phyloP scores from a whole-genome alignment of 2,797 vertebrate genomes.

The Epinephelus malabaricus region DNA sequence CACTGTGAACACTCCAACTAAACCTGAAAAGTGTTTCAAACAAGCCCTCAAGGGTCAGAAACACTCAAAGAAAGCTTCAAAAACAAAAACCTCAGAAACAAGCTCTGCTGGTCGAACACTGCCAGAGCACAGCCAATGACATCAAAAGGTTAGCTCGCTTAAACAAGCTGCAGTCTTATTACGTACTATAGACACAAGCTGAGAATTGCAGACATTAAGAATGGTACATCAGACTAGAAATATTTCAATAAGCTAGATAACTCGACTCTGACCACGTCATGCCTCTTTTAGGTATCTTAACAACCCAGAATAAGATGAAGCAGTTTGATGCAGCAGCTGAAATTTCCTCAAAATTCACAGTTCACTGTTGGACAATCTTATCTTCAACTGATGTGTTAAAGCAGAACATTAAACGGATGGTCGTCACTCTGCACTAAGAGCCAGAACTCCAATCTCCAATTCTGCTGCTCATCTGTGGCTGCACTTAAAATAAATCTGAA shows the following conservation, averaged over 20 bases:
- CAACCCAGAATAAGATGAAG: background rate
- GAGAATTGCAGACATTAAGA: conserved; percentile 12
- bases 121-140: background rate
- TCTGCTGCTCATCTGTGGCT: conserved; percentile 16
- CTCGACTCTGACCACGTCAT: background rate
- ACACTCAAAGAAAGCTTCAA: conserved; percentile 15
- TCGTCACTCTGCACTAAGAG: background rate
- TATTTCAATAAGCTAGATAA: conserved; percentile 14
- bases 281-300: background rate
- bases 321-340: background rate
- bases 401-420: background rate
- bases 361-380: too few relatives aligned
- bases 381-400: background rate
- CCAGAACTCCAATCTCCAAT: conserved; percentile 5
- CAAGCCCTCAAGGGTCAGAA: conserved; percentile 35
- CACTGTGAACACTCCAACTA: conserved; percentile 19
- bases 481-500: conserved; percentile 16
- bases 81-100: conserved; percentile 12
- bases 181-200: background rate
- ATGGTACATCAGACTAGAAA: background rate
- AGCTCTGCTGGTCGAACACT: background rate
- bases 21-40: conserved; percentile 45
- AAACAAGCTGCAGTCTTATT: background rate
- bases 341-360: background rate
- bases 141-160: background rate